Percentiles rank a stretch among this genome's conserved stretches.
These are phyloP conservation scores for Podotricha telesiphe DNA, from an alignment of 2,888 invertebrate genomes.

Conservation along the genomic window DNA sequence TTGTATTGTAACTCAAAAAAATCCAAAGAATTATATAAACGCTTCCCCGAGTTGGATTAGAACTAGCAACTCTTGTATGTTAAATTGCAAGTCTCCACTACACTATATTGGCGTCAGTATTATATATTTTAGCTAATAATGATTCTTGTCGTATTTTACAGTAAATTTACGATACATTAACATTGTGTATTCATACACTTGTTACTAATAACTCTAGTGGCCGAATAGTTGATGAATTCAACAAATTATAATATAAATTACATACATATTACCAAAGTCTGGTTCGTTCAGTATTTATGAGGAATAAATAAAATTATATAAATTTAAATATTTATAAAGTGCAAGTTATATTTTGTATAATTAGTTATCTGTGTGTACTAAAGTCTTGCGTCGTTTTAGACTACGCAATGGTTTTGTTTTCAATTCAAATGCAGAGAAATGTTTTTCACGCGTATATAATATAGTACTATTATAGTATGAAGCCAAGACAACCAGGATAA, in stretches of 20 bases:
- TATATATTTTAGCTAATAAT: not conserved
- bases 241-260: conserved; percentile 13
- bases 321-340: conserved; percentile 50
- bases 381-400: no score
- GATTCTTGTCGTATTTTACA: not conserved
- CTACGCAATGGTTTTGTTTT: no score
- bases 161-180: not conserved
- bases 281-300: conserved; percentile 48
- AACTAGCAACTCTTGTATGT: no score
- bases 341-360: conserved; percentile 15
- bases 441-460: no score
- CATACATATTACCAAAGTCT: not conserved
- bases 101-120: not conserved
- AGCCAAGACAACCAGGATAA: no score
- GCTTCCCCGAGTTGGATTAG: no score
- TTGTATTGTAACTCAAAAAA: no score
- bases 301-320: conserved; percentile 58
- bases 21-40: no score
- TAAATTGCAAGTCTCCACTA: no score
- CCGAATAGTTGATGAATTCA: not conserved
- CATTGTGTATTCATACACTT: not conserved
- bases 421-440: no score
- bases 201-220: not conserved
- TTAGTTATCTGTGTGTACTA: conserved; percentile 14
- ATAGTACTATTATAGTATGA: no score